Percentiles rank a stretch among this genome's conserved stretches.
Conservation (phyloP, 2,797 vertebrate genomes). For the Spea hammondii region DNA sequence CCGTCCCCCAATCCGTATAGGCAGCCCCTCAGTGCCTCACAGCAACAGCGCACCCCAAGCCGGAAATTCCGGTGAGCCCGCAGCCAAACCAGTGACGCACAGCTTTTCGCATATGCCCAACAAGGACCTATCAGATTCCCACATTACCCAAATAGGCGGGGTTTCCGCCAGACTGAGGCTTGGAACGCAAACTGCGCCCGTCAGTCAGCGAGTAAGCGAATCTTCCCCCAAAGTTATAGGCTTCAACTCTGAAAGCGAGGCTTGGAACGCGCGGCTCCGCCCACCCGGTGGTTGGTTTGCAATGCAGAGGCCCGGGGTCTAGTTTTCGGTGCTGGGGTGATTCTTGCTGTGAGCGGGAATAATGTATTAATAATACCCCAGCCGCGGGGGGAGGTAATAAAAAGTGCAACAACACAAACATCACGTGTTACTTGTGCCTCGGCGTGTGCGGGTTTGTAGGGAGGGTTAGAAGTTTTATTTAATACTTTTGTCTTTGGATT, state of each 20-base stretch:
- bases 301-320: background rate
- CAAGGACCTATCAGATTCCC: background rate
- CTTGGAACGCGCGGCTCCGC: constrained; percentile 12
- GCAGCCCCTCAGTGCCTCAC: background rate
- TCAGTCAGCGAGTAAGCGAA: background rate
- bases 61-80: constrained; percentile 60
- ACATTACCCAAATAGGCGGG: background rate
- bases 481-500: too few relatives aligned
- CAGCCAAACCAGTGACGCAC: background rate
- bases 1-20: constrained; percentile 31
- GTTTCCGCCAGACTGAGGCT: background rate
- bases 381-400: too few relatives aligned
- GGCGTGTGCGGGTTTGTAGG: too few relatives aligned
- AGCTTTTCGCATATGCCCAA: background rate
- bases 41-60: constrained; percentile 15
- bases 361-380: too few relatives aligned
- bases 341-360: too few relatives aligned
- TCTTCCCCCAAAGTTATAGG: background rate
- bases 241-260: background rate
- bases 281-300: background rate
- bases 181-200: background rate
- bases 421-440: too few relatives aligned
- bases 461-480: too few relatives aligned
- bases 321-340: too few relatives aligned
- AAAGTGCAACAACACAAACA: too few relatives aligned